These are phyloP conservation scores for Epiperipatus broadwayi DNA, from an alignment of 2,888 invertebrate species.

Conservation along the genomic window DNA sequence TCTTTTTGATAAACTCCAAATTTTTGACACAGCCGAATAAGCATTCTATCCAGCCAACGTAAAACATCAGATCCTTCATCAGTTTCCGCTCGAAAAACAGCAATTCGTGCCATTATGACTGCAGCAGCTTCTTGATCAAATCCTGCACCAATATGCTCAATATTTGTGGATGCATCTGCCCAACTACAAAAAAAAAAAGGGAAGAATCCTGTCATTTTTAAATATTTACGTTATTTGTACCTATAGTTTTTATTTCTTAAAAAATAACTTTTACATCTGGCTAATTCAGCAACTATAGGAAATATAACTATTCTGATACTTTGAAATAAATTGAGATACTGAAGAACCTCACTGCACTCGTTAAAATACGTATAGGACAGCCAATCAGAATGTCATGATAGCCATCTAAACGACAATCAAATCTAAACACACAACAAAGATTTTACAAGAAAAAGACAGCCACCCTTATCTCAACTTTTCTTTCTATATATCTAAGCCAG, in stretches of 20 bases:
- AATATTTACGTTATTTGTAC: not conserved
- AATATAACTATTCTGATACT: too few relatives aligned
- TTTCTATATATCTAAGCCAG: too few relatives aligned
- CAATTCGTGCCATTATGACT: slow-evolving; percentile 87
- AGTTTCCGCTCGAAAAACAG: slow-evolving; percentile 82
- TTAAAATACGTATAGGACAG: too few relatives aligned
- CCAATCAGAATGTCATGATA: too few relatives aligned
- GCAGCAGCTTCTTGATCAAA: slow-evolving; percentile 97
- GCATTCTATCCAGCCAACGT: slow-evolving; percentile 93
- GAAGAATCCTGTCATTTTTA: slow-evolving; percentile 3
- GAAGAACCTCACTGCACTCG: too few relatives aligned
- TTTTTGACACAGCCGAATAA: slow-evolving; percentile 95
- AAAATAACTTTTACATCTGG: too few relatives aligned
- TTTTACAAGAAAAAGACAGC: too few relatives aligned
- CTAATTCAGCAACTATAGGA: too few relatives aligned
- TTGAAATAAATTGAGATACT: too few relatives aligned
- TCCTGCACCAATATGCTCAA: slow-evolving; percentile 77
- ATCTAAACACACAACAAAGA: too few relatives aligned
- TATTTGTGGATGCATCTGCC: slow-evolving; percentile 73
- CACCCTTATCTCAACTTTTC: too few relatives aligned
- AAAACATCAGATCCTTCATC: slow-evolving; percentile 85
- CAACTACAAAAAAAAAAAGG: slow-evolving; percentile 40
- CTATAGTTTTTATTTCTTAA: not conserved
- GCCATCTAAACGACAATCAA: too few relatives aligned
- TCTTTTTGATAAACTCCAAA: slow-evolving; percentile 97